These are phyloP conservation scores for Hemithea aestivaria DNA, from an alignment of 2,888 invertebrate species.

Conservation along the genomic window DNA sequence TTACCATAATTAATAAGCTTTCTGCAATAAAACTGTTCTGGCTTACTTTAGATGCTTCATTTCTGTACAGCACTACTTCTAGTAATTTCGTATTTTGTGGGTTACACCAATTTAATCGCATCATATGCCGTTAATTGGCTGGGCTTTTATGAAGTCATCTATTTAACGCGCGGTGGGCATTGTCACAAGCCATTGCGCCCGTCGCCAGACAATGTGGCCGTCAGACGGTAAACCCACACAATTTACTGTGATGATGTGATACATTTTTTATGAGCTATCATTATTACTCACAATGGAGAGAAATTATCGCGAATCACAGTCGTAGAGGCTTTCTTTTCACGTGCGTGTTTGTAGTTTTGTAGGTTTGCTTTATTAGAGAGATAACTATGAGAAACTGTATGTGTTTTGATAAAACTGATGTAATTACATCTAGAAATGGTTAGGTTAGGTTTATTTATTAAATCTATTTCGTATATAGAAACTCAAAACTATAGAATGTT, in stretches of 20 bases:
- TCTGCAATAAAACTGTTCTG: no score
- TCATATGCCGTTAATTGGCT: slow-evolving; percentile 48
- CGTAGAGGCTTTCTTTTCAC: slow-evolving; percentile 19
- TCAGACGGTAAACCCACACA: slow-evolving; percentile 13
- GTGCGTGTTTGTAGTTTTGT: slow-evolving; percentile 1
- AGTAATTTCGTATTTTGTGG: no score
- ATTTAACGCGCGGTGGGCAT: slow-evolving; percentile 49
- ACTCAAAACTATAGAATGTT: no score
- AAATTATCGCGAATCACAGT: slow-evolving; percentile 23
- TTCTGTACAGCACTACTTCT: no score
- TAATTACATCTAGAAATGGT: no score
- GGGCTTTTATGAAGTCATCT: slow-evolving; percentile 62
- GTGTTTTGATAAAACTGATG: no score
- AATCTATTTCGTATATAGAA: no score
- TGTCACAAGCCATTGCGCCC: slow-evolving; percentile 37
- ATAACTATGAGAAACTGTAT: no score
- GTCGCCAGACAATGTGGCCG: slow-evolving; percentile 21
- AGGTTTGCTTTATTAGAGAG: slow-evolving; percentile 1
- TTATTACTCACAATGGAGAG: slow-evolving; percentile 25
- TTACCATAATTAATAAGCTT: no score
- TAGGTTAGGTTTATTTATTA: no score
- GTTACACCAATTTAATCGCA: slow-evolving; percentile 7
- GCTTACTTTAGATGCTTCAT: no score
- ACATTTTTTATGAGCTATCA: slow-evolving; percentile 23
- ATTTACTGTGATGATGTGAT: slow-evolving; percentile 19